These are phyloP conservation scores for Chelonoidis abingdonii DNA, from an alignment of 2,113 vertebrate species.

Conservation along the genomic window DNA sequence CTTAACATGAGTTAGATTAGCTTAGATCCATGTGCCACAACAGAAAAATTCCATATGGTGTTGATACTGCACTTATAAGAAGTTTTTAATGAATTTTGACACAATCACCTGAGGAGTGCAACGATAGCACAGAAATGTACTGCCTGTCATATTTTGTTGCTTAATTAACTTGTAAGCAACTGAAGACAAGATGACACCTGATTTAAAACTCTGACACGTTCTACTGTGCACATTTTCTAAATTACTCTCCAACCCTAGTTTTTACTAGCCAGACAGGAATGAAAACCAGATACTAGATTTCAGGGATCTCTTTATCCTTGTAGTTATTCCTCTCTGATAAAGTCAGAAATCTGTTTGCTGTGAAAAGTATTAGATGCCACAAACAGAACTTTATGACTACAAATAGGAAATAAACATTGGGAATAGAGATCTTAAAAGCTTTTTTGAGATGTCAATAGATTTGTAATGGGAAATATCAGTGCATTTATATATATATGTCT, in stretches of 20 bases:
- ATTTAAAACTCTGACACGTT: neutral
- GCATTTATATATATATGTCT: neutral
- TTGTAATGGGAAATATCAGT: neutral
- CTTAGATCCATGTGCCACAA: slow-evolving; percentile 7
- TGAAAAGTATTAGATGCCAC: neutral
- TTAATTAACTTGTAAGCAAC: neutral
- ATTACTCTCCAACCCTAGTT: neutral
- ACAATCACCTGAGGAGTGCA: slow-evolving; percentile 7
- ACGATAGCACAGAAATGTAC: slow-evolving; percentile 6
- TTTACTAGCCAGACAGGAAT: neutral
- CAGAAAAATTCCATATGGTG: slow-evolving; percentile 60
- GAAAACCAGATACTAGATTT: neutral
- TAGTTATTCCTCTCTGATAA: neutral
- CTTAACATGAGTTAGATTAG: neutral
- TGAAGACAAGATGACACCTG: neutral
- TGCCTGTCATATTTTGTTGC: slow-evolving; percentile 52
- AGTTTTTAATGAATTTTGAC: slow-evolving; percentile 64
- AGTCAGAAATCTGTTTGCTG: rapidly evolving
- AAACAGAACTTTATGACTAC: neutral
- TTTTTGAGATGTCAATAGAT: neutral
- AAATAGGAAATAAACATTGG: neutral
- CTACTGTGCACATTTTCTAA: neutral
- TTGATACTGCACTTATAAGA: slow-evolving; percentile 60
- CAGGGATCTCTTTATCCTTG: neutral
- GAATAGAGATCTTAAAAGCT: neutral